Percentiles rank a stretch among this genome's conserved stretches.
phyloP scores from a whole-genome alignment of 2,888 invertebrate genomes.

The Lydus trimaculatus region DNA sequence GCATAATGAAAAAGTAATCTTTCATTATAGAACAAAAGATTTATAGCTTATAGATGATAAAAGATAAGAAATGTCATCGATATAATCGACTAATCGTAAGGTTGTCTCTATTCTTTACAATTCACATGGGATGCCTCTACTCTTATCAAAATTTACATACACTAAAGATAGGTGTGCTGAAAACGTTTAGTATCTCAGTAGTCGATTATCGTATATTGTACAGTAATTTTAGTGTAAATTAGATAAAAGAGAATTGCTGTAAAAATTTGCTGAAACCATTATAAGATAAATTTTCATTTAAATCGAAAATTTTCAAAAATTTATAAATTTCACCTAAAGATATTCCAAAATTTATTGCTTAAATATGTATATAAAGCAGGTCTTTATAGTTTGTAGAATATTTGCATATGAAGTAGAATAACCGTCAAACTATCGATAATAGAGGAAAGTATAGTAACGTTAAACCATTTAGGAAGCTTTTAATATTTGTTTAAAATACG shows the following conservation, averaged over 20 bases:
- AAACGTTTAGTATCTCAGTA: too few species aligned
- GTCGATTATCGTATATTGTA: neutral
- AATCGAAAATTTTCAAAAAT: neutral
- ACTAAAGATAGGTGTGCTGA: too few species aligned
- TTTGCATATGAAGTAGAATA: neutral
- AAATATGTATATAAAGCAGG: neutral
- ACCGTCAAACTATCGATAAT: neutral
- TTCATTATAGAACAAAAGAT: too few species aligned
- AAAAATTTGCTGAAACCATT: neutral
- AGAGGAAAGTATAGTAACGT: neutral
- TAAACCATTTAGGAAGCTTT: neutral
- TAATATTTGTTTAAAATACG: neutral
- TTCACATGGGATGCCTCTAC: too few species aligned
- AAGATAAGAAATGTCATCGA: too few species aligned
- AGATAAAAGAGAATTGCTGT: too few species aligned
- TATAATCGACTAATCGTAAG: too few species aligned
- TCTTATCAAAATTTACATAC: too few species aligned
- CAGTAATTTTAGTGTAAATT: neutral
- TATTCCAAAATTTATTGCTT: neutral
- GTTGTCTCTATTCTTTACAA: too few species aligned
- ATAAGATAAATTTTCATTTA: neutral
- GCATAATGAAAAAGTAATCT: too few species aligned
- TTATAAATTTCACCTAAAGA: neutral
- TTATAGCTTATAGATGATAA: too few species aligned
- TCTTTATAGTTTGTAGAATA: neutral